phyloP scores from a whole-genome alignment of 1,140 invertebrate genomes.

The Saxidomus purpurata region DNA sequence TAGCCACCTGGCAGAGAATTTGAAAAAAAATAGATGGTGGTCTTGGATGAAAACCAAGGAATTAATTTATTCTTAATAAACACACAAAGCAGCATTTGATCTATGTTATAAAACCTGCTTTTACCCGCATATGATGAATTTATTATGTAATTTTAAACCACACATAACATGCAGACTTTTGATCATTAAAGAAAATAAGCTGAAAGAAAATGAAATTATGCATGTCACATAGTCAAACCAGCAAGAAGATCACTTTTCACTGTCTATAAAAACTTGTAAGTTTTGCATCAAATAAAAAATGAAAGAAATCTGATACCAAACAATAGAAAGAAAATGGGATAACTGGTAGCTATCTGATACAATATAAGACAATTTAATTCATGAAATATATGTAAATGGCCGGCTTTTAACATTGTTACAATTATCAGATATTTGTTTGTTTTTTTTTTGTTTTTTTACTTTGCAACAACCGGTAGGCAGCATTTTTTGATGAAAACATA shows the following conservation, averaged over 20 bases:
- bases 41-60: no score
- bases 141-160: not conserved
- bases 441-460: no score
- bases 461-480: no score
- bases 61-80: no score
- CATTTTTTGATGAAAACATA: no score
- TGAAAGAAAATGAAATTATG: not conserved
- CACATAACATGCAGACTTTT: not conserved
- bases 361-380: not conserved
- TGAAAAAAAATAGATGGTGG: no score
- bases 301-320: not conserved
- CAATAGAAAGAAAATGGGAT: conserved; percentile 7
- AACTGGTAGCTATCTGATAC: not conserved
- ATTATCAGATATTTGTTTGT: not conserved
- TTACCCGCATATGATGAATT: not conserved
- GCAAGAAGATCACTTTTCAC: not conserved
- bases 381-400: not conserved
- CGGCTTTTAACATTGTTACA: not conserved
- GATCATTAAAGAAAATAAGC: conserved; percentile 1
- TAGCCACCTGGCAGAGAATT: no score
- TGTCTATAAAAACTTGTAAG: no score
- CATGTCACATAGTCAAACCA: not conserved
- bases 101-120: not conserved
- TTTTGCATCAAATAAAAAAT: conserved; percentile 8
- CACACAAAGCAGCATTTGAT: not conserved